phyloP scores from a whole-genome alignment of 1,140 invertebrate species.

The Cotesia chilonis region DNA sequence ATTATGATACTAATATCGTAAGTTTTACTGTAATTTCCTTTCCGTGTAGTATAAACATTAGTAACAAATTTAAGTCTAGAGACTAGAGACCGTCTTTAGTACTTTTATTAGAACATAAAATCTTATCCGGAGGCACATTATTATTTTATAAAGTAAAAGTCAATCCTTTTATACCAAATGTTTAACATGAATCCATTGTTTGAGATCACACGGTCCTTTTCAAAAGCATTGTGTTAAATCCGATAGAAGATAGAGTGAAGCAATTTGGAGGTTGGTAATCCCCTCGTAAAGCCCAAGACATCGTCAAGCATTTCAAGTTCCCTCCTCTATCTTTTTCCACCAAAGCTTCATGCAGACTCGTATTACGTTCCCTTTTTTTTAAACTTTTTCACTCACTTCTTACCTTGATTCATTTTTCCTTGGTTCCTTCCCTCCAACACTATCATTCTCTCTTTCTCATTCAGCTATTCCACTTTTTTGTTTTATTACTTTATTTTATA shows the following conservation, averaged over 20 bases:
- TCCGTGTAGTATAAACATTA: background rate
- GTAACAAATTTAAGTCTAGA: background rate
- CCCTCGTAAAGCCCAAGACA: slow-evolving; percentile 20
- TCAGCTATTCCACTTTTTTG: background rate
- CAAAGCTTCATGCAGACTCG: background rate
- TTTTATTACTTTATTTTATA: background rate
- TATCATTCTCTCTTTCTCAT: background rate
- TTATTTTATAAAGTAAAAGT: background rate
- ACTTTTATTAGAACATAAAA: background rate
- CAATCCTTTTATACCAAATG: background rate
- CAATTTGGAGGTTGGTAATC: slow-evolving; percentile 33
- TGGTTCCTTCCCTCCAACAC: too few species aligned
- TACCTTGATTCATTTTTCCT: slow-evolving; percentile 1
- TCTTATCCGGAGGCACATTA: background rate
- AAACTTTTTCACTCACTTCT: background rate
- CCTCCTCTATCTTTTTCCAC: background rate
- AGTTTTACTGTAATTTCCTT: background rate
- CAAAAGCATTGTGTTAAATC: slow-evolving; percentile 22
- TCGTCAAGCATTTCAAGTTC: slow-evolving; percentile 26
- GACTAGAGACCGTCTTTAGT: background rate
- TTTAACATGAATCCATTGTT: slow-evolving; percentile 15
- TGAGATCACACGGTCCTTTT: slow-evolving; percentile 17
- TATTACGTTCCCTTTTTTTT: background rate
- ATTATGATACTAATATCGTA: background rate
- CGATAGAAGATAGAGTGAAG: slow-evolving; percentile 29